These are phyloP conservation scores for Coregonus sp. DNA, from an alignment of 2,797 vertebrate genomes.

Conservation along the genomic window DNA sequence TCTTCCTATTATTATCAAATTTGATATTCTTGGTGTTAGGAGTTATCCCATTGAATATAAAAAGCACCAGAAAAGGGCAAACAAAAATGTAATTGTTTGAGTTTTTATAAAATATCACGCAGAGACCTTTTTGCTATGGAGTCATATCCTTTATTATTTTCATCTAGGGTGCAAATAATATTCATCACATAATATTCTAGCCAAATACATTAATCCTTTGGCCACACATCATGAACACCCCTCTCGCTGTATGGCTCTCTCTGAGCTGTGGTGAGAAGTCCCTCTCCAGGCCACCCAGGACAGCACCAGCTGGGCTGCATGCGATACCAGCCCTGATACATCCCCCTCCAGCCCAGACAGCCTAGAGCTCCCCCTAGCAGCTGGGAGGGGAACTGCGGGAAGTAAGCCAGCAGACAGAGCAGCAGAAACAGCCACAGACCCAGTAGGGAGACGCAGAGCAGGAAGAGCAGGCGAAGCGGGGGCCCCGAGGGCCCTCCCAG, in stretches of 20 bases:
- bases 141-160: neutral
- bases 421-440: conserved; percentile 85
- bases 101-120: neutral
- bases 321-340: conserved; percentile 87
- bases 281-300: conserved; percentile 83
- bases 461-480: conserved; percentile 85
- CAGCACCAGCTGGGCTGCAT: conserved; percentile 81
- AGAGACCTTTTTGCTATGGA: neutral
- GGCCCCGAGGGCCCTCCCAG: conserved; percentile 77
- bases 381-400: conserved; percentile 86
- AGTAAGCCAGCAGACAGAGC: conserved; percentile 84
- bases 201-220: neutral
- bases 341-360: conserved; percentile 81
- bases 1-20: neutral
- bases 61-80: no score
- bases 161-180: neutral
- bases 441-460: conserved; percentile 85
- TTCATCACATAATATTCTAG: neutral
- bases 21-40: neutral
- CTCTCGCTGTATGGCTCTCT: neutral
- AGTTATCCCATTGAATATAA: neutral
- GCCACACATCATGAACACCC: neutral
- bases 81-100: neutral
- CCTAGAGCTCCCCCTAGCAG: conserved; percentile 84
- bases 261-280: conserved; percentile 67